Evolutionary conservation across 1,140 invertebrate genomes (phyloP), one percentile per base, ranked within the genome.

Genomic region (Bombus pyrosoma): DNA sequence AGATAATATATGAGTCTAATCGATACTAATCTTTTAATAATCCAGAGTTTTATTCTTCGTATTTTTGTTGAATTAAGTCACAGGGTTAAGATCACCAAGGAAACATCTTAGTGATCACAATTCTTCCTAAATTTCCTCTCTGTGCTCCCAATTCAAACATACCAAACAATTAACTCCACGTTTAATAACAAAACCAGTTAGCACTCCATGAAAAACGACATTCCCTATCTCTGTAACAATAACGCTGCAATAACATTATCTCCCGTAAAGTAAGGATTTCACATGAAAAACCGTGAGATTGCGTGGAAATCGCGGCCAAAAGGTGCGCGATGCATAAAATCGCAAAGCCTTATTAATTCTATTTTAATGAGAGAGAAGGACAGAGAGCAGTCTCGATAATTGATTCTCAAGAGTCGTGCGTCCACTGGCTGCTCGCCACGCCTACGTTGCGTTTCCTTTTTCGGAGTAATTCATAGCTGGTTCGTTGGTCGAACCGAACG

Each of bases 371-470:
- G 75, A 84, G 78, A 53, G 12, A 47, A 86, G 34, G 81, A 47
- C 39, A 78, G 71, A 47, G 22, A 59, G 18, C 39, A 64, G 66
- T 43, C 76, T 72, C 90, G 90, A 91, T 91, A 91, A 91, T 91
- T 91, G 90, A 83, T 91, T 91, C 82, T 89, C 88, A 86, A 91
- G 89, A 47, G 78, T 86, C 79, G 39, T 43, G 72, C 79, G 28
- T 57, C 41, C 66, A 62, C 74, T 59, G 39, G 59, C 81, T 62
- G 74, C 28, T 72, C 47, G 75, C 37, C 77, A 32, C 47, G 62
- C 53, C 47, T 64, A 13, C 32, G 34, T 13, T 15, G 25, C 41
- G 13, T 34, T 69, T 28, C 5, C 13, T n/a, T 69, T n/a, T 15
- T 32, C 43, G 2, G 1, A 28, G 53, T 72, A 59, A 84, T 80